Conservation (phyloP, 2,113 vertebrate species). For the Anguilla rostrata region DNA sequence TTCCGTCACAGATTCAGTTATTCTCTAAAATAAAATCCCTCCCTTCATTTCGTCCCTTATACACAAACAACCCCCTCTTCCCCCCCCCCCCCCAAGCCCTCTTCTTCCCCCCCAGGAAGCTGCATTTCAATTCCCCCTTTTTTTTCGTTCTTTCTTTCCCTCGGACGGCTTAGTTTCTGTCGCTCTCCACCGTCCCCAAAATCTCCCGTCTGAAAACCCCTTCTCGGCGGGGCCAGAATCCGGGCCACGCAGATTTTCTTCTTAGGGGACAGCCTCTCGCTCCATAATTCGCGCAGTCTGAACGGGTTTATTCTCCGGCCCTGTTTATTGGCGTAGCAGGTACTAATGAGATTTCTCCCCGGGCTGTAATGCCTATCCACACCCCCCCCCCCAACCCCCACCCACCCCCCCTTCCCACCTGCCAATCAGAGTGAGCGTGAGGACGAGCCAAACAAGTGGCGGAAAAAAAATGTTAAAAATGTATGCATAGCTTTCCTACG, state of each 20-base stretch:
- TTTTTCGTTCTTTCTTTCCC: background rate
- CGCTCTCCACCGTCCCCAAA: background rate
- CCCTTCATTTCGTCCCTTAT: background rate
- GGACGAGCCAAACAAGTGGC: background rate
- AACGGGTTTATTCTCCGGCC: slow-evolving; percentile 17
- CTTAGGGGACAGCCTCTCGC: background rate
- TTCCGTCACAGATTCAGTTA: background rate
- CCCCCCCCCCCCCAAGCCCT: too few relatives aligned
- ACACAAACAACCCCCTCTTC: background rate
- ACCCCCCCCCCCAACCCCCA: background rate
- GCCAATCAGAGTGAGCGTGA: background rate
- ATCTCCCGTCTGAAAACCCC: background rate
- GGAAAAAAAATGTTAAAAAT: too few relatives aligned
- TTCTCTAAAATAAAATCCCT: background rate
- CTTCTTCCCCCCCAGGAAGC: background rate
- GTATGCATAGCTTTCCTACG: too few relatives aligned
- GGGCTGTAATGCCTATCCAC: background rate
- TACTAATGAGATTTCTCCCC: slow-evolving; percentile 17
- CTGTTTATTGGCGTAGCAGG: slow-evolving; percentile 16
- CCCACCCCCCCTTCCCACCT: background rate
- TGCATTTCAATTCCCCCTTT: background rate
- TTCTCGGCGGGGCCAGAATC: background rate
- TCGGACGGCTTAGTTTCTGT: slow-evolving; percentile 10
- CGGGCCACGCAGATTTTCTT: slow-evolving; percentile 11
- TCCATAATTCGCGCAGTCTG: slow-evolving; percentile 1